These are phyloP conservation scores for Baccha elongata DNA, from an alignment of 2,888 invertebrate species.

Conservation along the genomic window DNA sequence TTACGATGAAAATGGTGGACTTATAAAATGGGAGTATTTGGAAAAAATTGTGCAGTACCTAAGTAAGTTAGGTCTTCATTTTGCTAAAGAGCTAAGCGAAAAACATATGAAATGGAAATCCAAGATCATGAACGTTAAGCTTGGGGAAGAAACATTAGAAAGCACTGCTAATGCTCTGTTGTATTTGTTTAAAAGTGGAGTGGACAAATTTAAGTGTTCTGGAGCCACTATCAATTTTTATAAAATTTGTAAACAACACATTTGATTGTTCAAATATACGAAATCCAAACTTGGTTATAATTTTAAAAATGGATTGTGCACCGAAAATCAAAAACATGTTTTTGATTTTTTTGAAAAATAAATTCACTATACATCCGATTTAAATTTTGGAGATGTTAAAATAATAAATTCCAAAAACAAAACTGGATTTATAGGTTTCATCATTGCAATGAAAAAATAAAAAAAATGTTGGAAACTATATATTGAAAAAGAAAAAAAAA, in stretches of 20 bases:
- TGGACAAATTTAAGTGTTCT: too few species aligned
- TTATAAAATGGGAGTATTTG: conserved; percentile 10
- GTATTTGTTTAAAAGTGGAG: background rate
- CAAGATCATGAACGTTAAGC: too few species aligned
- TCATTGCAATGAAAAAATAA: conserved; percentile 9
- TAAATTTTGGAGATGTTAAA: background rate
- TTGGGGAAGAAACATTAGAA: background rate
- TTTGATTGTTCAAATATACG: conserved; percentile 6
- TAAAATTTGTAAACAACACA: background rate
- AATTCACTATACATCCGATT: background rate
- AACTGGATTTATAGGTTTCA: conserved; percentile 11
- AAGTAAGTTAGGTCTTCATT: conserved; percentile 3
- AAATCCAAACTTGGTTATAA: background rate
- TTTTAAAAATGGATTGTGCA: background rate
- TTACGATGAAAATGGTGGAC: background rate
- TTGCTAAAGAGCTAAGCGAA: background rate
- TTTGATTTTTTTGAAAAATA: background rate
- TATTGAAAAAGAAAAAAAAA: background rate
- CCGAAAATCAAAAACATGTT: background rate
- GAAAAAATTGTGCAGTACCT: background rate
- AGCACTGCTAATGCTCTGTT: background rate
- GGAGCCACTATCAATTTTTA: background rate
- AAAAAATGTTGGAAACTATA: background rate
- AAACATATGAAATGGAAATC: conserved; percentile 1
- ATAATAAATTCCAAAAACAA: background rate